These are phyloP conservation scores for Phrynocephalus vlangalii DNA, from an alignment of 2,797 vertebrate genomes.

Conservation along the genomic window DNA sequence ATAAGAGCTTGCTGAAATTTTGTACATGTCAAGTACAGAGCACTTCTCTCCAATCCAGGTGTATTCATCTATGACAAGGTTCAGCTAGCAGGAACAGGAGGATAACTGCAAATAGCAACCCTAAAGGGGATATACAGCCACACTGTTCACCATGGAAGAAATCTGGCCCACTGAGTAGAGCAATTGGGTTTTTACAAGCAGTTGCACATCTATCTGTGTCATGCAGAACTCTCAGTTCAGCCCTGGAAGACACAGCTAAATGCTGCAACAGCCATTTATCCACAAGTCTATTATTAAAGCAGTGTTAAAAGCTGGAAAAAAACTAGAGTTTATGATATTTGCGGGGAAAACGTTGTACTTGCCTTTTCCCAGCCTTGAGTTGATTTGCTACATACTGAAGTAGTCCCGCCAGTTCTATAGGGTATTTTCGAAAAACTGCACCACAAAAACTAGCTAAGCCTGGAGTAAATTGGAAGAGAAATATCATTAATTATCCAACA, in stretches of 20 bases:
- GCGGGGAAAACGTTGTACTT: conserved; percentile 42
- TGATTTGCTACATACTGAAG: conserved; percentile 99
- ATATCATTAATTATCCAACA: conserved; percentile 31
- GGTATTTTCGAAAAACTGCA: conserved; percentile 97
- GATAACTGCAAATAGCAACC: background rate
- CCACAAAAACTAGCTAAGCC: conserved; percentile 97
- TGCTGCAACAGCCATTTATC: background rate
- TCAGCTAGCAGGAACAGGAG: background rate
- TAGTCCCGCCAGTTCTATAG: conserved; percentile 96
- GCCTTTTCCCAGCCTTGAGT: conserved; percentile 98
- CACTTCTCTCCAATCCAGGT: background rate
- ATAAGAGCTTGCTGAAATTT: background rate
- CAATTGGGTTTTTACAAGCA: background rate
- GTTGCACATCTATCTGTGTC: background rate
- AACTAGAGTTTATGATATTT: background rate
- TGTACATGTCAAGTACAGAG: background rate
- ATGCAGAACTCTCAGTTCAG: background rate
- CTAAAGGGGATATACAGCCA: background rate
- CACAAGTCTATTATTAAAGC: background rate
- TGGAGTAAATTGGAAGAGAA: conserved; percentile 65
- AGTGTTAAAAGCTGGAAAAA: background rate
- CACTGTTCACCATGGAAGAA: background rate
- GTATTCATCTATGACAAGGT: background rate
- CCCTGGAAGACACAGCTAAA: background rate
- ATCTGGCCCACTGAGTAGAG: background rate